Base-by-base conservation (phyloP, 2,113 vertebrate genomes). In the Rallus limicola region DNA sequence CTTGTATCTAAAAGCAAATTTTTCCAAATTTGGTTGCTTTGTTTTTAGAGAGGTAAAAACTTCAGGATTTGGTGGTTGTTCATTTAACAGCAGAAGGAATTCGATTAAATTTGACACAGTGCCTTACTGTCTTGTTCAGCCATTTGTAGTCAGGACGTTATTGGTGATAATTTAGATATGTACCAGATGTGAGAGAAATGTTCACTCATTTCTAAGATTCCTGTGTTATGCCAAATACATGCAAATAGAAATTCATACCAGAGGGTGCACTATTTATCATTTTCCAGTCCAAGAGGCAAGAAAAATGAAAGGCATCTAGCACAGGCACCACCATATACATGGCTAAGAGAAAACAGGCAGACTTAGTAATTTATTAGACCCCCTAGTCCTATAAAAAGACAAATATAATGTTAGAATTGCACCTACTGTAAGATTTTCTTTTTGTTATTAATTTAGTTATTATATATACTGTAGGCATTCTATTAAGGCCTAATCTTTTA, bases 161-260 rank as follows among this genome's bases (percentile, higher is more conserved):
- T 24, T 93, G 88, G 76, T 82, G 88, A 90, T 86, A 93, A 94
- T 92, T 93, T 56, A 71, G 86, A 96, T 48, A 15, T 33, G 26
- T 82, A 91, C 89, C 93, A 96, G 89, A 93, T 93, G 86, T 29
- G 33, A 90, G 28, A 95, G 82, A 94, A 84, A 92, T 78, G 76
- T 85, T 94, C 88, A 11, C 69, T 93, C 80, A 74, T 90, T 91
- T 95, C 75, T 94, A 78, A 84, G 85, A 70, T 95, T 94, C 76
- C 68, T 82, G 67, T 88, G 56, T 72, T 87, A 86, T 69, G 53
- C 77, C 67, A 90, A 87, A 95, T 90, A 67, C 65, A 86, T 2
- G 9, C 74, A 82, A 91, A 84, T 5, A 91, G 82, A 79, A 81
- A 92, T 79, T 88, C 65, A 70, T 85, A 81, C 34, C 75, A 80